Conservation (phyloP, 2,797 vertebrate species). For the Xenentodon cancila region DNA sequence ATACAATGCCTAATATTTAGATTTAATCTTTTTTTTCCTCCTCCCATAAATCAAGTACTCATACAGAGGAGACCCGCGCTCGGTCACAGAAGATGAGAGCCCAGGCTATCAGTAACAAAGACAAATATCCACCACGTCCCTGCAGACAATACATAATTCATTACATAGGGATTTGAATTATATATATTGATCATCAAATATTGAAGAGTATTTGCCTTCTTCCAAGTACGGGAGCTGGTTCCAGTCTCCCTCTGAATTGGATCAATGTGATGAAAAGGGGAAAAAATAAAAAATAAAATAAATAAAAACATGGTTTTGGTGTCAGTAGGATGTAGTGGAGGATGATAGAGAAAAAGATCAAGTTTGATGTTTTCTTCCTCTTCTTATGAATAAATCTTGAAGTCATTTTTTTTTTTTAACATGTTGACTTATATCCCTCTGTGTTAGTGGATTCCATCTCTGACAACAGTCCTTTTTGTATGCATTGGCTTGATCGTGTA, state of each 20-base stretch:
- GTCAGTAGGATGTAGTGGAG: slow-evolving; percentile 21
- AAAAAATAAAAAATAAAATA: background rate
- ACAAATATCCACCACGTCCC: slow-evolving; percentile 79
- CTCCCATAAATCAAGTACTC: slow-evolving; percentile 3
- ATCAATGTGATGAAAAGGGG: slow-evolving; percentile 7
- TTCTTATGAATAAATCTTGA: slow-evolving; percentile 7
- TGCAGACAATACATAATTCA: slow-evolving; percentile 74
- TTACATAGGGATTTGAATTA: slow-evolving; percentile 76
- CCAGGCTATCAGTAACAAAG: slow-evolving; percentile 73
- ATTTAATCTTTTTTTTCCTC: slow-evolving; percentile 14
- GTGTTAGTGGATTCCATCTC: background rate
- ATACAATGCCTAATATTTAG: slow-evolving; percentile 10
- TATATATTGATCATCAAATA: slow-evolving; percentile 79
- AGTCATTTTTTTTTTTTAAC: background rate
- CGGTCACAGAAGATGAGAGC: slow-evolving; percentile 41
- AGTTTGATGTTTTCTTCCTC: slow-evolving; percentile 18
- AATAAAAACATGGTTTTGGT: slow-evolving; percentile 39
- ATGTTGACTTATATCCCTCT: slow-evolving; percentile 2
- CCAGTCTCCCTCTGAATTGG: slow-evolving; percentile 47
- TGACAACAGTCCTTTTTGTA: no score
- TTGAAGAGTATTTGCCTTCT: slow-evolving; percentile 75
- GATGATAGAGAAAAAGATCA: slow-evolving; percentile 17
- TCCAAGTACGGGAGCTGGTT: slow-evolving; percentile 56
- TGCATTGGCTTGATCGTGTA: no score
- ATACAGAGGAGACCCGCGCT: slow-evolving; percentile 16